Evolutionary conservation across 2,113 vertebrate genomes (phyloP), one percentile per base, ranked within the genome.

Genomic region (Parus major): DNA sequence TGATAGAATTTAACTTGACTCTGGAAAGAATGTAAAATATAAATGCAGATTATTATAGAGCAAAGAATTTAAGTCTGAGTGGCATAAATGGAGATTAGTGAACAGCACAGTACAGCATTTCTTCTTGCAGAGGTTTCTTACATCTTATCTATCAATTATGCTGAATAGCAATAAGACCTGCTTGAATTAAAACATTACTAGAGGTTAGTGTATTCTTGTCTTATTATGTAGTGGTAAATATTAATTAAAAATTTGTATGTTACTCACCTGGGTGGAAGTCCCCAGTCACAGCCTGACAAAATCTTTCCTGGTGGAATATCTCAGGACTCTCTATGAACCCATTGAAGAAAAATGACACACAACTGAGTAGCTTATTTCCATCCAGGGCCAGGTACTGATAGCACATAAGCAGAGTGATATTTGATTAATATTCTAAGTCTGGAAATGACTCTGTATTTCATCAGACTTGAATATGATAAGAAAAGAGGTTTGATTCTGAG

Each of bases 51-150:
- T 70, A 60, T 78, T 79, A 20, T 35, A 65, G 18, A 90, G 68
- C 24, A 76, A 76, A 68, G 53, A 59, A 86, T 76, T 95, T 92
- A 84, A 86, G 39, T 69, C 68, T 92, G 86, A 96, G 72, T 86
- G 84, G 44, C 80, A 79, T 65, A 90, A 93, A 78, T 72, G 27
- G 50, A 93, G 72, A 78, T 7, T 65, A 69, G 36, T 64, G 78
- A 91, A 75, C 17, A 86, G 21, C 68, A 68, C 17, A 78, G 44
- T 56, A 55, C n/a, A 90, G 12, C 11, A n/a, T 90, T 90, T 87
- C 35, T 57, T 83, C 60, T 78, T 6, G 11, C 55, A 63, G 46
- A 91, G 44, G 11, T 80, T 88, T 91, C 49, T 93, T 77, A 66
- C 22, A 49, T 60, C 28, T 77, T 81, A 61, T 65, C 84, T 69